Conservation (phyloP, 2,797 vertebrate genomes). For the Neosalanx taihuensis region DNA sequence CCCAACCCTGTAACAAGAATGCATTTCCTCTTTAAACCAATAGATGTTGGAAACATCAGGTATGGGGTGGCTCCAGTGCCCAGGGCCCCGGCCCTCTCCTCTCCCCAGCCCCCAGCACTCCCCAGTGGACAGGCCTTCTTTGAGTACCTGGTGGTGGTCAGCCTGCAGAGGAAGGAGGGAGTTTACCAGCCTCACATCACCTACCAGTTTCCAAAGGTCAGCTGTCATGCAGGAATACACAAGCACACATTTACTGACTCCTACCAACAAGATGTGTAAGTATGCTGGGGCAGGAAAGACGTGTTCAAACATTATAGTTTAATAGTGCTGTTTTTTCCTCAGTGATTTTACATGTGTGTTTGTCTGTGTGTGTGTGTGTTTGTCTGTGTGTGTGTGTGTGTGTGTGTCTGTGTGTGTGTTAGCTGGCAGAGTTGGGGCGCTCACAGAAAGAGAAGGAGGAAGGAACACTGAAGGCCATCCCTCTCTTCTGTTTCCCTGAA, state of each 20-base stretch:
- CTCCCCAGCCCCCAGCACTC: not conserved
- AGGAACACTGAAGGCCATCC: slow-evolving; percentile 72
- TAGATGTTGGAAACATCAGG: not conserved
- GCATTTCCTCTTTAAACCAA: not conserved
- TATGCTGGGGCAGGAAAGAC: not conserved
- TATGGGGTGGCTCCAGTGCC: not conserved
- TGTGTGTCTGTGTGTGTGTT: slow-evolving; percentile 2
- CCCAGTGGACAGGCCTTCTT: slow-evolving; percentile 75
- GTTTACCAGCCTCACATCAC: slow-evolving; percentile 77
- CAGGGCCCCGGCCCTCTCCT: not conserved
- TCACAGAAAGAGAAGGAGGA: slow-evolving; percentile 82
- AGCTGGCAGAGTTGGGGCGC: slow-evolving; percentile 74
- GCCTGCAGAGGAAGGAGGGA: slow-evolving; percentile 62
- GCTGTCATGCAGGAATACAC: slow-evolving; percentile 22
- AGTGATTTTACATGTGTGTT: not conserved
- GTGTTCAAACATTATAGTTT: not conserved
- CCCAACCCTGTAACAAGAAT: too few relatives aligned
- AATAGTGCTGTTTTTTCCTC: not conserved
- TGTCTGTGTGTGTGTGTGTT: slow-evolving; percentile 3
- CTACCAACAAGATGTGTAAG: not conserved
- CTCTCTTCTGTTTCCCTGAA: slow-evolving; percentile 83
- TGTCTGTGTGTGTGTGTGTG: not conserved
- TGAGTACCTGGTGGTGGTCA: slow-evolving; percentile 83
- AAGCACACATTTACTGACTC: not conserved
- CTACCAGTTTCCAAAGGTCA: slow-evolving; percentile 86